Evolutionary conservation across 2,888 invertebrate species (phyloP).

Genomic region (Cynaeus angustus): DNA sequence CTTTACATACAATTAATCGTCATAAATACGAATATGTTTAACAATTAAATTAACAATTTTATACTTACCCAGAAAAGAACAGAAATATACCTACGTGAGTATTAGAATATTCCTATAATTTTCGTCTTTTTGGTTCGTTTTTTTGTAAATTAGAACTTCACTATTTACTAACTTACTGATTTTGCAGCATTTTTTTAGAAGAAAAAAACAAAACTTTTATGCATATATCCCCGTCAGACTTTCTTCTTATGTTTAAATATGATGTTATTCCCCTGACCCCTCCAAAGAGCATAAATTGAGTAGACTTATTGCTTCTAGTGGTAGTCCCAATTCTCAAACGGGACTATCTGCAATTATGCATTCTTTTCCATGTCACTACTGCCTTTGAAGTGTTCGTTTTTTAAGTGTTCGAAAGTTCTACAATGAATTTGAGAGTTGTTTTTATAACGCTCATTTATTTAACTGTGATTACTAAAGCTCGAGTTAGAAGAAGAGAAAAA

Average conservation of each 20-base stretch:
- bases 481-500: constrained; percentile 59
- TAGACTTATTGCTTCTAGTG: constrained; percentile 33
- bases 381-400: constrained; percentile 38
- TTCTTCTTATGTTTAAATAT: constrained; percentile 19
- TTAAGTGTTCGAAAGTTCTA: constrained; percentile 18
- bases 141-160: too few species aligned
- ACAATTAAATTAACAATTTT: background rate
- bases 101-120: too few species aligned
- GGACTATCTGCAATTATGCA: constrained; percentile 59
- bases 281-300: constrained; percentile 53
- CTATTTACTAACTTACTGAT: too few species aligned
- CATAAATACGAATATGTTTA: background rate
- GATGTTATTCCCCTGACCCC: constrained; percentile 53
- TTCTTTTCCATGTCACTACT: constrained; percentile 52
- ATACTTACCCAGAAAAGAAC: too few species aligned
- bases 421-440: constrained; percentile 60
- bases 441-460: constrained; percentile 59
- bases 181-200: background rate
- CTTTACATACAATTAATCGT: background rate
- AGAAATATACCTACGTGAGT: too few species aligned
- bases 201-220: too few species aligned
- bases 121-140: too few species aligned
- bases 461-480: constrained; percentile 59
- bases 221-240: too few species aligned
- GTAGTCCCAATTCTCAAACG: constrained; percentile 62